These are phyloP conservation scores for Spea bombifrons DNA, from an alignment of 2,113 vertebrate species.

Conservation along the genomic window DNA sequence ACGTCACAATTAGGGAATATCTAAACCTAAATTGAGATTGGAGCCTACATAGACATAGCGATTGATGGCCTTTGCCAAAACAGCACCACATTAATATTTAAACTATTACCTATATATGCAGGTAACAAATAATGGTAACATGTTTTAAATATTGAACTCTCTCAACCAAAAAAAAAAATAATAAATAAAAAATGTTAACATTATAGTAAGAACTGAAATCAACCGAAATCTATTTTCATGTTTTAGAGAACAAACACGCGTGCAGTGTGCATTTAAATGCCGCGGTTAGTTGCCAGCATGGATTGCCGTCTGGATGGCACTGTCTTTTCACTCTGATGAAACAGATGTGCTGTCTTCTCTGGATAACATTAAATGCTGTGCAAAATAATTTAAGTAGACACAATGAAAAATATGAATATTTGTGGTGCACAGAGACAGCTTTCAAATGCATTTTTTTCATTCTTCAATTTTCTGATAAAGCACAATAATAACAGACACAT, in stretches of 20 bases:
- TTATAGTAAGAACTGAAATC: slow-evolving; percentile 4
- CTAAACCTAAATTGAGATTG: too few relatives aligned
- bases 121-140: too few relatives aligned
- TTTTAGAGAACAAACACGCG: slow-evolving; percentile 16
- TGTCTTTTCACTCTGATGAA: slow-evolving; percentile 75
- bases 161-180: not conserved
- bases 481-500: slow-evolving; percentile 15
- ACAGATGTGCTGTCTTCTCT: slow-evolving; percentile 83
- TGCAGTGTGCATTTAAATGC: slow-evolving; percentile 49
- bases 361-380: slow-evolving; percentile 73
- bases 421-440: slow-evolving; percentile 30
- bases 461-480: slow-evolving; percentile 26
- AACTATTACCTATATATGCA: too few relatives aligned
- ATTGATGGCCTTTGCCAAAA: too few relatives aligned
- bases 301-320: slow-evolving; percentile 81
- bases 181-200: not conserved
- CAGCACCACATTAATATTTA: too few relatives aligned
- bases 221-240: slow-evolving; percentile 9
- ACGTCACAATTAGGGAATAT: not conserved
- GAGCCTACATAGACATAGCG: too few relatives aligned
- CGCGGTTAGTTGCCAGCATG: slow-evolving; percentile 60
- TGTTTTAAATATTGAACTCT: too few relatives aligned
- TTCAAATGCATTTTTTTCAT: slow-evolving; percentile 20
- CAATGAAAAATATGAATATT: slow-evolving; percentile 60
- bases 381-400: slow-evolving; percentile 82